Evolutionary conservation across 2,797 vertebrate genomes (phyloP).

Genomic region (Pygocentrus nattereri): DNA sequence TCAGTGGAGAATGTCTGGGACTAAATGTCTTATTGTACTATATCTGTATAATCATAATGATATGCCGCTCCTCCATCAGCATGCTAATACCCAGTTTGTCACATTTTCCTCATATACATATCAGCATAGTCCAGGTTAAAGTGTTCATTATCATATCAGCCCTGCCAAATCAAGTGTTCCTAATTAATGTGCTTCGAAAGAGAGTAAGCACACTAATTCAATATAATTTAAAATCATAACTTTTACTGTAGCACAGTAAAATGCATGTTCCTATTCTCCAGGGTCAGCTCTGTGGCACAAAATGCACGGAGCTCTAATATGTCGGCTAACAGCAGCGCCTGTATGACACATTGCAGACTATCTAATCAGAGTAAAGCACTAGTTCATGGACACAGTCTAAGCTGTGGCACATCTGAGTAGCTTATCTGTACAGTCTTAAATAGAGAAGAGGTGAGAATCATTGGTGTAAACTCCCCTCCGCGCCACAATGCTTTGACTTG

Average conservation of each 20-base stretch:
- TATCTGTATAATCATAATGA: constrained; percentile 38
- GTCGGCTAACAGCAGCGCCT: neutral
- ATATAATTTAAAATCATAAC: too few species aligned
- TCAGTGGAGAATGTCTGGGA: constrained; percentile 30
- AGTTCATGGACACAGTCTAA: neutral
- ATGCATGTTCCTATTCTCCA: neutral
- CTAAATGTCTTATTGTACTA: constrained; percentile 47
- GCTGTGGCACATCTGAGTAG: constrained; percentile 29
- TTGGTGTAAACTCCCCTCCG: constrained; percentile 38
- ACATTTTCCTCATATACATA: constrained; percentile 38
- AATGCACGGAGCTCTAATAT: neutral
- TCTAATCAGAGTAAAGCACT: neutral
- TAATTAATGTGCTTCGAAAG: constrained; percentile 37
- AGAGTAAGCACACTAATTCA: too few species aligned
- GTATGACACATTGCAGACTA: neutral
- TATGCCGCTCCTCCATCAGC: constrained; percentile 31
- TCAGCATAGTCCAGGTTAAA: constrained; percentile 35
- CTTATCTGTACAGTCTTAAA: constrained; percentile 30
- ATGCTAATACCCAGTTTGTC: constrained; percentile 34
- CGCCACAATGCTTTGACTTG: constrained; percentile 31
- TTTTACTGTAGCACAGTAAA: neutral
- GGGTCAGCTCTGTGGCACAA: neutral
- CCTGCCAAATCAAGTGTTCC: constrained; percentile 33
- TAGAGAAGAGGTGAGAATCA: constrained; percentile 25
- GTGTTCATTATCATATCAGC: constrained; percentile 41